Evolutionary conservation across 2,888 invertebrate genomes (phyloP), one percentile per base, ranked within the genome.

Genomic region (Phaedon cochleariae): DNA sequence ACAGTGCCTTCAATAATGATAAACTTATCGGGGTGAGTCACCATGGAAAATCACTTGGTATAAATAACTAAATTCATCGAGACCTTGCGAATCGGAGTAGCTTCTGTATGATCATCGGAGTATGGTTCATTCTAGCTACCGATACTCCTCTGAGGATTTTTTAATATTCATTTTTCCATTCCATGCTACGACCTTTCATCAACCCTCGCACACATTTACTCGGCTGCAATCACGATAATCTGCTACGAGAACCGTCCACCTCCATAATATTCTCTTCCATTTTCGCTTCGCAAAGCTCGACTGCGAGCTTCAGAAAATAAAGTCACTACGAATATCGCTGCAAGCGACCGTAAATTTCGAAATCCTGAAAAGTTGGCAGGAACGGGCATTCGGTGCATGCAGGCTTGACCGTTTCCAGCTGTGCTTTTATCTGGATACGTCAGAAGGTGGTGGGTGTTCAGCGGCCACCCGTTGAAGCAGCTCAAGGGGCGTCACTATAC

Each of bases 391-490:
- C 68, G 59, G 64, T 52, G 57, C 58, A 67, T 67, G 65, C 62
- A 62, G 62, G 17, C 62, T 54, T 66, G 60, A 68, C 68, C 70
- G 62, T 64, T 66, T 70, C 68, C 64, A 66, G 68, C 66, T 66
- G 70, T 61, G 68, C 66, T 68, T 70, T 70, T 62, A 68, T 68
- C 65, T 53, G 62, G 54, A 53, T 64, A 66, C 69, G 64, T 66
- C 58, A 34, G 57, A 61, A 57, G 59, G 68, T 67, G 64, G 70
- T 65, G 66, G 69, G 73, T 60, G 72, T 34, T 41, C 41, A 41
- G 15, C 41, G 15, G 41, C 3, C 15, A 1, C 4, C 41, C n/a
- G 41, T 15, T 41, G 15, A 26, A 26, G 26, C 4, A 26, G 7
- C 26, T n/a, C n/a, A n/a, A n/a, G n/a, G n/a, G n/a, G n/a, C n/a